phyloP scores from a whole-genome alignment of 2,113 vertebrate genomes.

The Onychostoma macrolepis region DNA sequence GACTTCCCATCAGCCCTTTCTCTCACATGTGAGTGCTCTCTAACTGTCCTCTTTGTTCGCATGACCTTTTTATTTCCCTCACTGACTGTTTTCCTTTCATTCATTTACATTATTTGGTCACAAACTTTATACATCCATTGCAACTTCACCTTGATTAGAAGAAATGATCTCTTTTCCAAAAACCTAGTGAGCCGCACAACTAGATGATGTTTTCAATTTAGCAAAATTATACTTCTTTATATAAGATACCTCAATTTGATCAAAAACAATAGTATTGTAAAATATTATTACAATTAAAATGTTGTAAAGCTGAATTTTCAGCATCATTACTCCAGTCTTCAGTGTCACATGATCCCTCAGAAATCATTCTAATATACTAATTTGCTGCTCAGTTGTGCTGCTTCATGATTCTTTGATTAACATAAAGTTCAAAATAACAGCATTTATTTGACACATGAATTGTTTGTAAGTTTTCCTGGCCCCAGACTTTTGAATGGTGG shows the following conservation, averaged over 20 bases:
- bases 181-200: not conserved
- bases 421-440: not conserved
- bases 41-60: not conserved
- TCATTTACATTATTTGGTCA: slow-evolving; percentile 5
- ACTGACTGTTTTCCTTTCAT: slow-evolving; percentile 2
- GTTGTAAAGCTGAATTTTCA: too few species aligned
- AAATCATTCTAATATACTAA: too few species aligned
- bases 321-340: too few species aligned
- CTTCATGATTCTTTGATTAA: not conserved
- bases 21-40: slow-evolving; percentile 52
- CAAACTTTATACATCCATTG: not conserved
- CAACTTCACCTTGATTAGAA: too few species aligned
- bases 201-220: not conserved
- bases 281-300: not conserved
- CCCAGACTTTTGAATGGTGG: not conserved
- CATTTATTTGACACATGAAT: not conserved
- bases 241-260: not conserved
- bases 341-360: too few species aligned
- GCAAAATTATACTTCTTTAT: not conserved
- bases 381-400: too few species aligned
- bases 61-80: not conserved
- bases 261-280: not conserved
- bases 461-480: not conserved
- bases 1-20: slow-evolving; percentile 7
- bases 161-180: not conserved